Evolutionary conservation across 2,888 invertebrate genomes (phyloP), one percentile per base, ranked within the genome.

Genomic region (Cheilosia grossa): DNA sequence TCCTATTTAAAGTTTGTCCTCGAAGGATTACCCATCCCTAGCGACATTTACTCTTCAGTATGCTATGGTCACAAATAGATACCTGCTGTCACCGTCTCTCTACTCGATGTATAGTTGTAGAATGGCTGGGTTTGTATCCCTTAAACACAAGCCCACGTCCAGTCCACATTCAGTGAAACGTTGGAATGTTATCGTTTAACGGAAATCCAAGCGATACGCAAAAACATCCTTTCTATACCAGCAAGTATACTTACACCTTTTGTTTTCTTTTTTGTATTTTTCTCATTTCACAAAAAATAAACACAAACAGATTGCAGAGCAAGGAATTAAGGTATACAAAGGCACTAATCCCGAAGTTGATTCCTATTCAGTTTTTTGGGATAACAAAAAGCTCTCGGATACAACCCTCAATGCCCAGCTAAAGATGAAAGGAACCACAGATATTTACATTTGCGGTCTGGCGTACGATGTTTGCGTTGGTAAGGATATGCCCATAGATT

Each of bases 331-430:
- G 91, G 95, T 98, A 66, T 96, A 97, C 92, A 98, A 98, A 91
- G 99, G 99, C 49, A 97, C 96, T 1, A 97, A 98, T 92, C 96
- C 98, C 0, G 97, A 98, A 88, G 97, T 99, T 74, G 99, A 99
- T 92, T 98, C 98, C 1, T 99, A 99, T 92, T 98, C 98, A 0
- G 99, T 98, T 56, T 99, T 99, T 93, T 98, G 98, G 97, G 99
- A 99, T 93, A 99, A 99, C 93, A 97, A 97, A 92, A 97, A 97
- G 92, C 93, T 97, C 82, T 96, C 96, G 1, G 96, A 97, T 91
- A 98, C 98, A 5, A 95, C 96, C 13, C 93, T 99, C 54, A 95
- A 96, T 89, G 94, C 95, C 9, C 96, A 97, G 90, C 93, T 99
- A 77, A 94, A 96, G 80, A 93, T 95, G 91, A 94, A 95, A 89